Percentiles rank a stretch among this genome's conserved stretches.
These are phyloP conservation scores for Diploptera punctata DNA, from an alignment of 2,888 invertebrate genomes.

Conservation along the genomic window DNA sequence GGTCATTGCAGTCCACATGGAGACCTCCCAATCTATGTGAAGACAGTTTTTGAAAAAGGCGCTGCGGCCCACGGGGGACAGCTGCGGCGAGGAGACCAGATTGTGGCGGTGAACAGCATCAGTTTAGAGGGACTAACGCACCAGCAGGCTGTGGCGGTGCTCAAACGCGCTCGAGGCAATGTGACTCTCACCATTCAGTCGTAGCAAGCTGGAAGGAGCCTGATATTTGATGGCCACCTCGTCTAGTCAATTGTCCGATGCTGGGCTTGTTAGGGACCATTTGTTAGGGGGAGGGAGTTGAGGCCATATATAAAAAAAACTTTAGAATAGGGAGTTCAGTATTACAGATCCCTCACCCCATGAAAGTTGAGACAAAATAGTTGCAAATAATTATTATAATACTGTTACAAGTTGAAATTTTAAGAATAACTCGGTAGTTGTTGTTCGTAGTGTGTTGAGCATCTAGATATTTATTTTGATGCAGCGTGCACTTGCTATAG, in stretches of 20 bases:
- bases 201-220: background rate
- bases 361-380: background rate
- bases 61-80: slow-evolving; percentile 53
- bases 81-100: slow-evolving; percentile 55
- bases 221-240: background rate
- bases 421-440: slow-evolving; percentile 11
- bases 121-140: slow-evolving; percentile 54
- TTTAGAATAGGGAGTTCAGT: slow-evolving; percentile 6
- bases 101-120: slow-evolving; percentile 54
- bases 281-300: slow-evolving; percentile 1
- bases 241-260: slow-evolving; percentile 20
- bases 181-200: slow-evolving; percentile 53
- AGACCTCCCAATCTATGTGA: slow-evolving; percentile 61
- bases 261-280: slow-evolving; percentile 43
- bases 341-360: slow-evolving; percentile 5
- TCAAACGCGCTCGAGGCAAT: slow-evolving; percentile 58
- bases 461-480: too few relatives aligned
- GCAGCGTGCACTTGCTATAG: too few relatives aligned
- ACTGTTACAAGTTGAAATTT: slow-evolving; percentile 21
- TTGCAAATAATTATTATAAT: slow-evolving; percentile 13
- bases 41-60: slow-evolving; percentile 55
- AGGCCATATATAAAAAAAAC: background rate
- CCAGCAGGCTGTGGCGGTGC: slow-evolving; percentile 55
- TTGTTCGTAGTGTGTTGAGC: background rate
- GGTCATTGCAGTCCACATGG: slow-evolving; percentile 60